These are phyloP conservation scores for Dipodomys spectabilis DNA, from an alignment of 2,113 vertebrate species.

Conservation along the genomic window DNA sequence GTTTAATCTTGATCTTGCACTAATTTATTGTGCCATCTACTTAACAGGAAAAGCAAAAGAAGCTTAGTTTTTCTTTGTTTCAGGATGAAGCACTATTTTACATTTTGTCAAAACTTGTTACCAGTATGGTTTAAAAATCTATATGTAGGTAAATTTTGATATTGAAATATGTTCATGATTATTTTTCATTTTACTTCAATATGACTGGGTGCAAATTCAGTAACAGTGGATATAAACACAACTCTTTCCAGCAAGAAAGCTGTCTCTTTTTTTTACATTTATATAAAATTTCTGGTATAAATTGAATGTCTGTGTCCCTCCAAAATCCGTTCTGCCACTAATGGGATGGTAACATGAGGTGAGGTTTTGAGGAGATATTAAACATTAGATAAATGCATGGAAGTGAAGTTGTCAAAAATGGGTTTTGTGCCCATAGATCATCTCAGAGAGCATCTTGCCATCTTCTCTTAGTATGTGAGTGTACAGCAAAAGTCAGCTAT, in stretches of 20 bases:
- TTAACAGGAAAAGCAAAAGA: neutral
- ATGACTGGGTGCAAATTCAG: neutral
- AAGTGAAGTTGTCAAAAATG: neutral
- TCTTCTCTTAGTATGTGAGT: neutral
- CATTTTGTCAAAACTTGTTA: neutral
- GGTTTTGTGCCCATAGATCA: neutral
- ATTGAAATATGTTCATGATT: neutral
- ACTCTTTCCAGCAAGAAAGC: neutral
- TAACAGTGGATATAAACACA: slow-evolving; percentile 4
- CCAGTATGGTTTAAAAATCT: neutral
- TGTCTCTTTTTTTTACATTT: rapidly evolving
- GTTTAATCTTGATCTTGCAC: slow-evolving; percentile 19
- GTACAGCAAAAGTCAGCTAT: rapidly evolving
- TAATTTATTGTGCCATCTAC: neutral
- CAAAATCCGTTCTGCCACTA: neutral
- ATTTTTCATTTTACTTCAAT: slow-evolving; percentile 22
- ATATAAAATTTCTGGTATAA: neutral
- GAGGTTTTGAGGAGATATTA: neutral
- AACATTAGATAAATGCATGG: neutral
- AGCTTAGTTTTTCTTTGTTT: neutral
- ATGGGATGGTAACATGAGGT: neutral
- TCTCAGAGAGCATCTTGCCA: neutral
- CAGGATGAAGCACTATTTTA: neutral
- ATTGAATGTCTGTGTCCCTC: neutral
- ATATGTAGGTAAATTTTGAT: neutral